Conservation (phyloP, 2,113 vertebrate species). For the Pangasianodon gigas region DNA sequence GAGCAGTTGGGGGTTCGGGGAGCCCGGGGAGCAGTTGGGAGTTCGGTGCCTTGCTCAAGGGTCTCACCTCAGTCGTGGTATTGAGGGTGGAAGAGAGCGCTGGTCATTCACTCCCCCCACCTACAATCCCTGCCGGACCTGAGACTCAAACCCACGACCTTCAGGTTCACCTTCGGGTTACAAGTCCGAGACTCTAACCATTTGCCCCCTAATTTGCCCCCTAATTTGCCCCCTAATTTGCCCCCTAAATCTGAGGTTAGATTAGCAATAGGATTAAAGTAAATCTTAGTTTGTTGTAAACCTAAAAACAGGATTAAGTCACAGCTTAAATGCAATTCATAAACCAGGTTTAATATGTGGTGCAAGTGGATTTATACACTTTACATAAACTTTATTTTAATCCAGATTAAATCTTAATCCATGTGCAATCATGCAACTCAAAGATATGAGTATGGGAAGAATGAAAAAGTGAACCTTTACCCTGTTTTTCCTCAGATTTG, state of each 20-base stretch:
- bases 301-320: neutral
- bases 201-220: too few species aligned
- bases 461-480: conserved; percentile 66
- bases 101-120: too few species aligned
- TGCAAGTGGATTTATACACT: neutral
- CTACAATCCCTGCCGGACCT: too few species aligned
- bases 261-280: neutral
- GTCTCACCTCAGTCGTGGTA: too few species aligned
- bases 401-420: neutral
- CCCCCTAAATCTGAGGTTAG: neutral
- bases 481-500: conserved; percentile 89
- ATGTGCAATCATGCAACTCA: neutral
- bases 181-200: too few species aligned
- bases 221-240: too few species aligned
- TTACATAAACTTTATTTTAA: neutral
- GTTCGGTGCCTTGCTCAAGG: too few species aligned
- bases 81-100: too few species aligned
- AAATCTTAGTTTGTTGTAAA: neutral
- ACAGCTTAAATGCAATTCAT: neutral
- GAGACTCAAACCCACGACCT: too few species aligned
- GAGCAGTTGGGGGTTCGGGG: too few species aligned
- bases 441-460: neutral
- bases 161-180: too few species aligned
- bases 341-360: neutral
- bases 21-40: too few species aligned